phyloP scores from a whole-genome alignment of 92 coral and sea anemone genomes.

The Bergia sp. region DNA sequence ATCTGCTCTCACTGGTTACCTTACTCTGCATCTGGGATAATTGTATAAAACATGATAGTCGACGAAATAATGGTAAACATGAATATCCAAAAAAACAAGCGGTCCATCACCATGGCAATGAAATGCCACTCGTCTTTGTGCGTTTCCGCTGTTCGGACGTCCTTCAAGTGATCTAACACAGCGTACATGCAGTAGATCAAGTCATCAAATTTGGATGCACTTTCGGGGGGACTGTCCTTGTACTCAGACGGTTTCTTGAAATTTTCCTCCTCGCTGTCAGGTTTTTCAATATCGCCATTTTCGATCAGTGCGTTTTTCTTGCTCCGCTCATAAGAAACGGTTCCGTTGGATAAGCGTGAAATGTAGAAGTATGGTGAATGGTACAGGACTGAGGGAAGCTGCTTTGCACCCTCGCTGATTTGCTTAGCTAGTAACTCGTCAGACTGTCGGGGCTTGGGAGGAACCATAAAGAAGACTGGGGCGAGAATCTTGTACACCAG shows the following conservation, averaged over 20 bases:
- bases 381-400: conserved; percentile 26
- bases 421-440: conserved; percentile 59
- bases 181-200: conserved; percentile 75
- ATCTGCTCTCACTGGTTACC: background rate
- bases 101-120: conserved; percentile 94
- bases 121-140: conserved; percentile 93
- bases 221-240: conserved; percentile 65
- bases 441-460: conserved; percentile 65
- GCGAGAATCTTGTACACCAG: conserved; percentile 86
- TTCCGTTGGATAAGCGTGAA: conserved; percentile 55
- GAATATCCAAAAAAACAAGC: conserved; percentile 87
- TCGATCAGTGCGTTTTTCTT: conserved; percentile 44
- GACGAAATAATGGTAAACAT: conserved; percentile 80
- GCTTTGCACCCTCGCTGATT: conserved; percentile 51
- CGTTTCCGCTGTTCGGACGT: conserved; percentile 75
- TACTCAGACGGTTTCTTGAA: conserved; percentile 50
- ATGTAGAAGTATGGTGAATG: conserved; percentile 58
- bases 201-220: conserved; percentile 76
- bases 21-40: conserved; percentile 66
- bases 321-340: conserved; percentile 45
- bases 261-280: conserved; percentile 18
- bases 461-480: conserved; percentile 83
- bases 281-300: conserved; percentile 4
- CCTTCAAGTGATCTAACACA: conserved; percentile 88
- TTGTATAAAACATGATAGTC: conserved; percentile 80